Conservation (phyloP, 2,888 invertebrate genomes). For the Carpatolechia fugitivella region DNA sequence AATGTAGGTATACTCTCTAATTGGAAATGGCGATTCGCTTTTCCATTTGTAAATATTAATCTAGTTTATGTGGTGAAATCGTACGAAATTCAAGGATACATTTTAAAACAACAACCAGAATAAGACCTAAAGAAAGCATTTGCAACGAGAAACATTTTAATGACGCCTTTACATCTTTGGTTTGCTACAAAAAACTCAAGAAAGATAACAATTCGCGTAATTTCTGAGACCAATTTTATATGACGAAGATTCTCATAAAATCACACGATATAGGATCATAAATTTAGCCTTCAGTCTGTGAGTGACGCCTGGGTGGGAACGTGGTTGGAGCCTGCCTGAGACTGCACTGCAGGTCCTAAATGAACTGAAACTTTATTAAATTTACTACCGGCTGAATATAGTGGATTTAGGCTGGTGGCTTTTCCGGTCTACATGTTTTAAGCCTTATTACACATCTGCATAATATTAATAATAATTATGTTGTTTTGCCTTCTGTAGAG, state of each 20-base stretch:
- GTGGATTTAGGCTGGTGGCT: neutral
- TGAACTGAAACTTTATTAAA: conserved; percentile 6
- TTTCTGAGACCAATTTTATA: neutral
- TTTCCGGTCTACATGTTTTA: neutral
- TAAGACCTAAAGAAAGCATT: neutral
- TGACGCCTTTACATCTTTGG: neutral
- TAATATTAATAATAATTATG: neutral
- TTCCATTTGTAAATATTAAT: neutral
- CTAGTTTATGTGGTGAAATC: neutral
- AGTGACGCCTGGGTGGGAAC: neutral
- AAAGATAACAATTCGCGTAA: neutral
- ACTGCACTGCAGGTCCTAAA: conserved; percentile 2
- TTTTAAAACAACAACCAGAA: too few relatives aligned
- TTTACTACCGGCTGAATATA: neutral
- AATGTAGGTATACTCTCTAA: neutral
- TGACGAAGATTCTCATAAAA: conserved; percentile 2
- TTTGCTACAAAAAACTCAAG: neutral
- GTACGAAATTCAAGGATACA: too few relatives aligned
- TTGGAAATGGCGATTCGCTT: neutral
- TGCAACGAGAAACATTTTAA: too few relatives aligned
- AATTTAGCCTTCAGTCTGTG: conserved; percentile 2
- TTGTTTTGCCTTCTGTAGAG: neutral
- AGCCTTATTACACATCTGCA: neutral
- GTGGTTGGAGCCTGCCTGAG: neutral
- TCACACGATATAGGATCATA: conserved; percentile 1